Base-by-base conservation (phyloP, 1,140 invertebrate genomes). In the Saccostrea cuccullata region DNA sequence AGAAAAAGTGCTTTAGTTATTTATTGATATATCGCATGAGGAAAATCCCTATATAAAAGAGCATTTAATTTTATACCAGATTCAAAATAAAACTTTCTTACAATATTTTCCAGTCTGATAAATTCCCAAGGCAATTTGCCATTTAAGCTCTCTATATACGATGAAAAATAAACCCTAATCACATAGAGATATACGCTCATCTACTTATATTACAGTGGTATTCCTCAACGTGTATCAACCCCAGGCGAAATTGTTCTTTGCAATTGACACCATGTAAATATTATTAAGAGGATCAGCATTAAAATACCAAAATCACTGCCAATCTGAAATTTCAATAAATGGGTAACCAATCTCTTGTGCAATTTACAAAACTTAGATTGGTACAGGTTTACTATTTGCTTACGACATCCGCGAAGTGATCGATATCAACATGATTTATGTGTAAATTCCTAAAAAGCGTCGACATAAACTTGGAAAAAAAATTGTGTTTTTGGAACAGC, bases 281-380 rank as follows among this genome's bases (percentile, higher is more conserved):
- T 77, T 77, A 77, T 77, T 77, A 77, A 77, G 70, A 77, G 70
- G 70, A 77, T 77, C 70, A 77, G 70, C 70, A 77, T 77, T 40
- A 77, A 77, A 26, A 77, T 77, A 77, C 70, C 70, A 77, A 36
- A 77, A 77, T 77, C 70, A 30, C 70, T 77, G 70, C 70, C 70
- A 77, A 77, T 77, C 70, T 77, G 70, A 77, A 77, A 36, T 77
- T 77, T 77, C 23, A 77, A 77, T 77, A 77, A 36, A 77, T 77
- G 70, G 36, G 70, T 77, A 77, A 77, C 70, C 23, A 17, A 77
- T 77, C 70, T 30, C 70, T 77, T 77, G 26, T 36, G 26, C 26
- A 77, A 77, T 36, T 77, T 77, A 77, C 70, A 77, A 26, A 30
- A 36, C 30, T 15, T 12, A 77, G 30, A 77, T 77, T 40, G 26